These are phyloP conservation scores for Polyommatus iphigenia DNA, from an alignment of 2,888 invertebrate genomes.

Conservation along the genomic window DNA sequence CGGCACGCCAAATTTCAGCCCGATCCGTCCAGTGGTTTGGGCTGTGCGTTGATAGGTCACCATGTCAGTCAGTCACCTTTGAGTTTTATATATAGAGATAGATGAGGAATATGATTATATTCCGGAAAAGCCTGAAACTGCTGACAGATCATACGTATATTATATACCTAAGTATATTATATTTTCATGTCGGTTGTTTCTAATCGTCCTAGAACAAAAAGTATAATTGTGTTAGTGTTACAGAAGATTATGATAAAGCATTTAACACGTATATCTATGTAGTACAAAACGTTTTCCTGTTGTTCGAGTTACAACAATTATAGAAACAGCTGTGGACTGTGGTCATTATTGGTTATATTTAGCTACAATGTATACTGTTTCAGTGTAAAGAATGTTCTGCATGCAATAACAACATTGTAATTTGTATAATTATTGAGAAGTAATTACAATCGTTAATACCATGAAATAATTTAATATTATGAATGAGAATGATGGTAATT, in stretches of 20 bases:
- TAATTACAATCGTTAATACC: neutral
- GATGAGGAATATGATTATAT: too few relatives aligned
- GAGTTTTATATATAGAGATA: too few relatives aligned
- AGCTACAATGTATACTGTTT: constrained; percentile 12
- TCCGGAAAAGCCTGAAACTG: too few relatives aligned
- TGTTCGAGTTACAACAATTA: neutral
- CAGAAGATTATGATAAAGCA: neutral
- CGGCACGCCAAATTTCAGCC: too few relatives aligned
- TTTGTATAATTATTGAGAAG: neutral
- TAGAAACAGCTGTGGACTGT: neutral
- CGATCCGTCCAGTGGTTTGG: too few relatives aligned
- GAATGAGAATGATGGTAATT: too few relatives aligned
- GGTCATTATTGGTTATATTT: constrained; percentile 1
- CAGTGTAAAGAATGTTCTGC: neutral
- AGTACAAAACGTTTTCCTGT: constrained; percentile 16
- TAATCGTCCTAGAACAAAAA: neutral
- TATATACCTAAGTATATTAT: too few relatives aligned
- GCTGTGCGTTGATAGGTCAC: too few relatives aligned
- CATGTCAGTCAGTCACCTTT: too few relatives aligned
- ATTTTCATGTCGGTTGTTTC: too few relatives aligned
- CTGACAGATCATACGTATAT: too few relatives aligned
- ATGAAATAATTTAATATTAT: neutral
- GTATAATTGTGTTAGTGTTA: constrained; percentile 10
- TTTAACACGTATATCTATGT: constrained; percentile 4
- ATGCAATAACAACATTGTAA: neutral